Conservation (phyloP, 2,888 invertebrate species). For the Reticulitermes lucifugus region DNA sequence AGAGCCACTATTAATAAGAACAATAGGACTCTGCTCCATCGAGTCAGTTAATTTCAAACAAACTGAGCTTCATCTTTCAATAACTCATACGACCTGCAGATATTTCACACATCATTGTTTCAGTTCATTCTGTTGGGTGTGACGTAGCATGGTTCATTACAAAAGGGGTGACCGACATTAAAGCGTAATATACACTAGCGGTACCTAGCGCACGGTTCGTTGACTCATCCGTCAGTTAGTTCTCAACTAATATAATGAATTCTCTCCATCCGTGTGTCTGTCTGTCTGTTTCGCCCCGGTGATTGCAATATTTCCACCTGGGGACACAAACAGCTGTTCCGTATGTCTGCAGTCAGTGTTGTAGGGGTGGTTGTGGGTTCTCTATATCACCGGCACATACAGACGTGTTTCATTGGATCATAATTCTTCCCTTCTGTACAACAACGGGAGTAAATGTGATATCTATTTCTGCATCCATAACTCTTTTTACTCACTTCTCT, state of each 20-base stretch:
- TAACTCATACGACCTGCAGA: too few relatives aligned
- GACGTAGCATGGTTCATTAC: too few relatives aligned
- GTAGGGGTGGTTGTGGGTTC: not conserved
- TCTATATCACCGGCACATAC: slow-evolving; percentile 13
- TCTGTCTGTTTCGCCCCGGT: slow-evolving; percentile 23
- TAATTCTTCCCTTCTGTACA: slow-evolving; percentile 34
- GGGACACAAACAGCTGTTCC: slow-evolving; percentile 45
- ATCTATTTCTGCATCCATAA: slow-evolving; percentile 51
- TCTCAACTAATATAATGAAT: slow-evolving; percentile 36
- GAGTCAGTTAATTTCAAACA: too few relatives aligned
- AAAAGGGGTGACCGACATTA: too few relatives aligned
- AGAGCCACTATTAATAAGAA: too few relatives aligned
- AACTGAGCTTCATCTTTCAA: too few relatives aligned
- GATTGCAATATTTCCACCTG: slow-evolving; percentile 43
- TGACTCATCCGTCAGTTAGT: slow-evolving; percentile 43
- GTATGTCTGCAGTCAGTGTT: not conserved
- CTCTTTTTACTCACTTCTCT: slow-evolving; percentile 30
- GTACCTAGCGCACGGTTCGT: slow-evolving; percentile 22
- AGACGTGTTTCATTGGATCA: slow-evolving; percentile 25
- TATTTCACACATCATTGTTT: too few relatives aligned
- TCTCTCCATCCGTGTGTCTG: not conserved
- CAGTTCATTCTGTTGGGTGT: too few relatives aligned
- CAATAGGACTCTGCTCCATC: too few relatives aligned
- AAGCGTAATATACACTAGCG: not conserved
- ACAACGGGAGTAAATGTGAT: slow-evolving; percentile 42